phyloP scores from a whole-genome alignment of 2,113 vertebrate species.

The Cryptomyrus ogoouensis region DNA sequence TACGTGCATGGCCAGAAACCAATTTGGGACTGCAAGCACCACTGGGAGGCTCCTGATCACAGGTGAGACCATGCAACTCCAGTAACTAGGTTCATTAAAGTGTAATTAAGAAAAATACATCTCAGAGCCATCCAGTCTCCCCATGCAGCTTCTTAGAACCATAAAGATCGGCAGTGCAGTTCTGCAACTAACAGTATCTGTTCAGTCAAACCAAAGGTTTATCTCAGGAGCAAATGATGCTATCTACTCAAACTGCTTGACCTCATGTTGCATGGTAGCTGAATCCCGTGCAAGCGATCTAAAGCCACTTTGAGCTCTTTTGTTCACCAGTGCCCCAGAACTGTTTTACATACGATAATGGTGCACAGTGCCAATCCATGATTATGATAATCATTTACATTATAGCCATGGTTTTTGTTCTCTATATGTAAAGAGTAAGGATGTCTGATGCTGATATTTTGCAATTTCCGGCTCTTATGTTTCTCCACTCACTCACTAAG shows the following conservation, averaged over 20 bases:
- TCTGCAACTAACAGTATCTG: neutral
- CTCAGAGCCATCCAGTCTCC: neutral
- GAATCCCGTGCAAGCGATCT: neutral
- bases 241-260: neutral
- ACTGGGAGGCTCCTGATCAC: conserved; percentile 75
- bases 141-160: neutral
- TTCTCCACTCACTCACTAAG: conserved; percentile 41
- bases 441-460: neutral
- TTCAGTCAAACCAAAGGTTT: neutral
- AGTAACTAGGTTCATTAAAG: neutral
- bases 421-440: neutral
- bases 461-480: neutral
- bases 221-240: neutral
- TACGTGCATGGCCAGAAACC: conserved; percentile 80
- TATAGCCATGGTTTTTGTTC: neutral
- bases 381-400: neutral
- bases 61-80: conserved; percentile 53
- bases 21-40: conserved; percentile 80
- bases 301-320: neutral
- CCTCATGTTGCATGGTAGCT: neutral
- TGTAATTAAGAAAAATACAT: conserved; percentile 17
- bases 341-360: neutral
- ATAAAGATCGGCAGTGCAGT: neutral
- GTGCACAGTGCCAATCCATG: neutral
- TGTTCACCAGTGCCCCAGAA: neutral